phyloP scores from a whole-genome alignment of 1,140 invertebrate genomes.

The Hylyphantes graminicola region DNA sequence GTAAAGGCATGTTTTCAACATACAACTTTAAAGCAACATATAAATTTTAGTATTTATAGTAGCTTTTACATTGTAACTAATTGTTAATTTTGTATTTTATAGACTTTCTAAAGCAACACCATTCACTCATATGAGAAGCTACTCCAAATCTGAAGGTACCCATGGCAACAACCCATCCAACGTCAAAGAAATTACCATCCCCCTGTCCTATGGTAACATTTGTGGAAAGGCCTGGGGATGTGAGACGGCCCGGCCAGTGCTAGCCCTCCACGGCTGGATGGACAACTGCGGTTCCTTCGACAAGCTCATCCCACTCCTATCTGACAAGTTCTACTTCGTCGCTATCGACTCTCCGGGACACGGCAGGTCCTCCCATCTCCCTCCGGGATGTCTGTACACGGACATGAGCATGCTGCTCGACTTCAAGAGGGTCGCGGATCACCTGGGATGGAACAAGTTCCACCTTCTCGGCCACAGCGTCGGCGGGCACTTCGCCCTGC shows the following conservation, averaged over 20 bases:
- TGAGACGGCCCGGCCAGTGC: constrained; percentile 73
- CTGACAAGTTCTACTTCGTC: constrained; percentile 58
- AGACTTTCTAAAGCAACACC: too few relatives aligned
- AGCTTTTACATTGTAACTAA: too few relatives aligned
- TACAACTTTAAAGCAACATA: too few relatives aligned
- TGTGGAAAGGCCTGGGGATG: constrained; percentile 79
- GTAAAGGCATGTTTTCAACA: too few relatives aligned
- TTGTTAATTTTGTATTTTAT: too few relatives aligned
- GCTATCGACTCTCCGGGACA: constrained; percentile 74
- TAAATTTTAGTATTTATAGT: too few relatives aligned
- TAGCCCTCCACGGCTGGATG: constrained; percentile 84
- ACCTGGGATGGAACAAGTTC: constrained; percentile 84
- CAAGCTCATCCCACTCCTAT: constrained; percentile 77
- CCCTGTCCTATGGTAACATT: constrained; percentile 82
- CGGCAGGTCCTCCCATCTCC: constrained; percentile 82
- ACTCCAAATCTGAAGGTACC: neutral
- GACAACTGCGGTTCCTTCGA: constrained; percentile 92
- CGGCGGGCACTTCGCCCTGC: constrained; percentile 65
- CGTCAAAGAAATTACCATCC: constrained; percentile 73
- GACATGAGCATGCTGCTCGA: constrained; percentile 76
- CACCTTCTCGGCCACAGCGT: constrained; percentile 68
- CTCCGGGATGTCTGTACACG: constrained; percentile 80
- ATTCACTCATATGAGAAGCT: too few relatives aligned
- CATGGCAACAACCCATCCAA: neutral
- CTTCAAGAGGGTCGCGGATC: constrained; percentile 78